These are phyloP conservation scores for Xylota sylvarum DNA, from an alignment of 2,888 invertebrate genomes.

Conservation along the genomic window DNA sequence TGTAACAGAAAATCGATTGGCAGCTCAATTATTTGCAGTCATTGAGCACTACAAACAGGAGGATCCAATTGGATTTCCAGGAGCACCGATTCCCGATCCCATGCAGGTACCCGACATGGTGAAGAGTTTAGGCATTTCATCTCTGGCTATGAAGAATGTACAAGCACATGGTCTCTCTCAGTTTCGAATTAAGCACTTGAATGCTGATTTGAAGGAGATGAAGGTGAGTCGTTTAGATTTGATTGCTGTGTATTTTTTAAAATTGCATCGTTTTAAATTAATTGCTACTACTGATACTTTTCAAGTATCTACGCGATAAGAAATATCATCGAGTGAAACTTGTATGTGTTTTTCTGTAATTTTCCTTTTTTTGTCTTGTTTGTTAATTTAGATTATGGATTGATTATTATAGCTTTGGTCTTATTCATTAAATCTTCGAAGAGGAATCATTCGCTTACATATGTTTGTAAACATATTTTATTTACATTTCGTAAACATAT, in stretches of 20 bases:
- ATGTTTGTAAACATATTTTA: too few species aligned
- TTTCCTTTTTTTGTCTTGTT: neutral
- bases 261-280: neutral
- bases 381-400: slow-evolving; percentile 3
- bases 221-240: slow-evolving; percentile 86
- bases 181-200: slow-evolving; percentile 90
- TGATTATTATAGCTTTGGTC: neutral
- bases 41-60: slow-evolving; percentile 92
- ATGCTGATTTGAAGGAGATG: slow-evolving; percentile 91
- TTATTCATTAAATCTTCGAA: neutral
- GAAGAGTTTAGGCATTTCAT: slow-evolving; percentile 89
- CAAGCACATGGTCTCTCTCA: slow-evolving; percentile 91
- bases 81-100: slow-evolving; percentile 92
- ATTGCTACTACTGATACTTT: neutral
- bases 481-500: too few species aligned
- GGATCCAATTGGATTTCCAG: slow-evolving; percentile 93
- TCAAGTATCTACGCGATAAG: neutral
- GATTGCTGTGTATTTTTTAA: neutral
- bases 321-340: neutral
- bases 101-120: slow-evolving; percentile 91
- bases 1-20: slow-evolving; percentile 88
- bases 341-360: too few species aligned
- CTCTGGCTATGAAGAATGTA: slow-evolving; percentile 90
- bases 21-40: slow-evolving; percentile 89
- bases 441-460: neutral